Evolutionary conservation across 2,113 vertebrate genomes (phyloP), one percentile per base, ranked within the genome.

Genomic region (Fulica atra): DNA sequence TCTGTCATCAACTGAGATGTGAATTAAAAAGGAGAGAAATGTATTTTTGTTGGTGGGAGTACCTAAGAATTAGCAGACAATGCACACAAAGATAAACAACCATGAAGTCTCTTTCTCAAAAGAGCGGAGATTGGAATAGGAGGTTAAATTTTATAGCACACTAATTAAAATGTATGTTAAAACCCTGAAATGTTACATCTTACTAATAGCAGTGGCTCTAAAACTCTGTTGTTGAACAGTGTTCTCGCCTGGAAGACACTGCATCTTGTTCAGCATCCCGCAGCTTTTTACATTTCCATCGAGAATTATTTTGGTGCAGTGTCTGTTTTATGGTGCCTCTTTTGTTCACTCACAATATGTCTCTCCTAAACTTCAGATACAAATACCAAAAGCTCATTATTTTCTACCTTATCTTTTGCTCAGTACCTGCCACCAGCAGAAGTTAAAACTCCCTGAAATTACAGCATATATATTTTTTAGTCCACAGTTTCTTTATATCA

Each of bases 321-420:
- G 48, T 68, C 92, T 86, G 87, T 71, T 97, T 96, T 91, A 88
- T 29, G 71, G 78, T n/a, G 57, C 68, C 81, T 74, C 61, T 77
- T 94, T 81, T 90, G 61, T 54, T 95, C 63, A 38, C 65, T 76
- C 78, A 86, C 71, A 89, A 69, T 74, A 56, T 8, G 31, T 73
- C 65, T 40, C 77, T 89, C 68, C 10, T 18, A 60, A 94, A 78
- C 33, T 86, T 74, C 57, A 78, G 51, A 64, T 73, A 76, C 64
- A 81, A 95, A 81, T 36, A 87, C 64, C 24, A 90, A 91, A 94
- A 76, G 44, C 81, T 95, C 74, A 79, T 94, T 86, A 95, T 92
- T 92, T 92, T 61, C 80, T 28, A n/a, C 59, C 60, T 80, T 93
- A 89, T 85, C 63, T 93, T 86, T 64, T 65, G 60, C 65, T 33